Conservation (phyloP, 1,140 invertebrate genomes). For the Globodera rostochiensis region DNA sequence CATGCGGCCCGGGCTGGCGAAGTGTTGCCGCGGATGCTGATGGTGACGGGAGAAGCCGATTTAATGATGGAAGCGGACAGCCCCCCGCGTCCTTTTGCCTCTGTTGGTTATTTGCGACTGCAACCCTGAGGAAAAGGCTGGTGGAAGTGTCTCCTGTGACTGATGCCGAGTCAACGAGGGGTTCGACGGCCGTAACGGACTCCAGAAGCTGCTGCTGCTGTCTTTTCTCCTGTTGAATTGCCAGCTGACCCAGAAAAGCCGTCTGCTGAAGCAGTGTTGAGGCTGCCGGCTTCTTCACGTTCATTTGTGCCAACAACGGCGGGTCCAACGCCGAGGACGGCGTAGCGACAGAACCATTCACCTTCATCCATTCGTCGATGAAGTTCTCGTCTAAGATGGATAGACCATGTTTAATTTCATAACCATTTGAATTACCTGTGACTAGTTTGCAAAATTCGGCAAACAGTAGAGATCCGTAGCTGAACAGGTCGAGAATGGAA, state of each 20-base stretch:
- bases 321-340: slow-evolving; percentile 1
- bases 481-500: background rate
- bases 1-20: background rate
- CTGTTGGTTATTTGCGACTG: slow-evolving; percentile 20
- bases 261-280: slow-evolving; percentile 22
- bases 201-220: background rate
- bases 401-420: background rate
- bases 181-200: slow-evolving; percentile 1
- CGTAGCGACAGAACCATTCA: background rate
- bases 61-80: background rate
- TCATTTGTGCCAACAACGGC: slow-evolving; percentile 26
- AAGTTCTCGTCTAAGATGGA: slow-evolving; percentile 33
- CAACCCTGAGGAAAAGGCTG: background rate
- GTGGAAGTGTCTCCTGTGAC: background rate
- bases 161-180: background rate
- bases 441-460: slow-evolving; percentile 57
- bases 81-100: slow-evolving; percentile 3
- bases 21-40: slow-evolving; percentile 2
- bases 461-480: slow-evolving; percentile 56
- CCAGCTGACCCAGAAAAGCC: slow-evolving; percentile 9
- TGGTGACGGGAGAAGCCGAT: slow-evolving; percentile 8
- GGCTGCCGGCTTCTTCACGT: slow-evolving; percentile 11
- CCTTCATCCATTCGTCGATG: slow-evolving; percentile 46
- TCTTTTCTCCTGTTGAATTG: slow-evolving; percentile 23
- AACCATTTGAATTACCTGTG: slow-evolving; percentile 33